Evolutionary conservation across 1,140 invertebrate species (phyloP), one percentile per base, ranked within the genome.

Genomic region (Pachypsylla venusta): DNA sequence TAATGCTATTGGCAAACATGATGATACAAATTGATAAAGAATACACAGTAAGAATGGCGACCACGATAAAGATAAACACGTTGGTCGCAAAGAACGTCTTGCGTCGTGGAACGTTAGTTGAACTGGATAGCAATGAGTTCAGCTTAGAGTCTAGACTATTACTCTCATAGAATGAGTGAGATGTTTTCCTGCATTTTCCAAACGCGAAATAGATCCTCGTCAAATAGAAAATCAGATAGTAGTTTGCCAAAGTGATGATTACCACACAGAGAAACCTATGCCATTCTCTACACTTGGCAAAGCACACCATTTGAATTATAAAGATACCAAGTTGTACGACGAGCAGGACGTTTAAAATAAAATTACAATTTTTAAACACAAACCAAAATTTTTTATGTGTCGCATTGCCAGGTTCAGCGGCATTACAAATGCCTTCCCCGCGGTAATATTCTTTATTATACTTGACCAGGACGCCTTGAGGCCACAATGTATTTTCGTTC

Each of bases 331-430:
- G 42, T 48, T 48, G 42, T 5, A n/a, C 42, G n/a, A 48, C 42
- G 4, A 48, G 42, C 16, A 48, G 16, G 16, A 48, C 16, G 16
- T 48, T 48, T n/a, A 48, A 22, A 22, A 48, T 48, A 48, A 48
- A 48, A 22, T 48, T 22, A 19, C n/a, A 19, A n/a, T 48, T 48
- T n/a, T 48, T 48, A 19, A 48, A 48, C 16, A 48, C 42, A n/a
- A 48, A 48, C 42, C 42, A 83, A 74, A 93, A 93, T 62, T 87
- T 74, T 24, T 76, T 74, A 73, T 93, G 89, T 66, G 81, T 81
- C 57, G 77, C 74, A 74, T 92, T 88, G 39, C 85, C 87, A 13
- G 90, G 90, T 69, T 87, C 84, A 19, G 88, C 89, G 58, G 78
- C 79, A 63, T 74, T 75, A 1, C 77, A 76, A 48, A 82, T 72